Evolutionary conservation across 2,888 invertebrate genomes (phyloP).

Genomic region (Isotomurus palustris): DNA sequence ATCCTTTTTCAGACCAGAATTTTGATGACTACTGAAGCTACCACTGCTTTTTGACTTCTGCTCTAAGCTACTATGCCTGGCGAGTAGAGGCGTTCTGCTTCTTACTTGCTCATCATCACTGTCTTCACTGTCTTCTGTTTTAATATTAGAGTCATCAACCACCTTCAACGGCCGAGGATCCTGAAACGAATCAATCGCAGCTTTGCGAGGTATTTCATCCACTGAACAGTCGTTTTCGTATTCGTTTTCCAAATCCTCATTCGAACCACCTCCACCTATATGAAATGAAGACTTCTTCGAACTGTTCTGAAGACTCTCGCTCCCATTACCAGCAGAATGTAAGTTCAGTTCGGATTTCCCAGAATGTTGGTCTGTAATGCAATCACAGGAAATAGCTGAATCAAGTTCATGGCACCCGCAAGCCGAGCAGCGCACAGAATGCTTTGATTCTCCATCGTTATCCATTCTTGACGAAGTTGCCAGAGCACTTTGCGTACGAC

Average conservation of each 20-base stretch:
- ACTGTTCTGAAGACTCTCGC: no score
- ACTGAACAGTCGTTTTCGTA: background rate
- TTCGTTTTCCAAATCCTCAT: background rate
- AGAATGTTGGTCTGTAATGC: background rate
- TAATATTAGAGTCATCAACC: constrained; percentile 17
- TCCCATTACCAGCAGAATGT: background rate
- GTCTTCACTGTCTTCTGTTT: constrained; percentile 35
- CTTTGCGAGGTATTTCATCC: background rate
- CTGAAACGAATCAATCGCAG: background rate
- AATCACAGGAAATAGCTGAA: background rate
- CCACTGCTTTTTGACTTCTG: constrained; percentile 30
- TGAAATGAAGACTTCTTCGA: constrained; percentile 1
- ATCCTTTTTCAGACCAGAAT: constrained; percentile 26
- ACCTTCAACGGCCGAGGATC: background rate
- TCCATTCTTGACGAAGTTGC: constrained; percentile 44
- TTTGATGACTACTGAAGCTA: no score
- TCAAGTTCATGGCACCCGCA: background rate
- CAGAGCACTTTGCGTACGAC: constrained; percentile 49
- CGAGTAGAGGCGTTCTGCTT: constrained; percentile 63
- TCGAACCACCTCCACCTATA: constrained; percentile 7
- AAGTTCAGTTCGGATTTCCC: constrained; percentile 2
- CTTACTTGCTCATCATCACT: constrained; percentile 55
- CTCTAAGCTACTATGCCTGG: constrained; percentile 49
- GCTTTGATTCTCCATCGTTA: background rate
- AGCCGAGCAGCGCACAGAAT: background rate